Percentiles rank a stretch among this genome's conserved stretches.
phyloP scores from a whole-genome alignment of 2,797 vertebrate genomes.

The Fistularia commersonii region DNA sequence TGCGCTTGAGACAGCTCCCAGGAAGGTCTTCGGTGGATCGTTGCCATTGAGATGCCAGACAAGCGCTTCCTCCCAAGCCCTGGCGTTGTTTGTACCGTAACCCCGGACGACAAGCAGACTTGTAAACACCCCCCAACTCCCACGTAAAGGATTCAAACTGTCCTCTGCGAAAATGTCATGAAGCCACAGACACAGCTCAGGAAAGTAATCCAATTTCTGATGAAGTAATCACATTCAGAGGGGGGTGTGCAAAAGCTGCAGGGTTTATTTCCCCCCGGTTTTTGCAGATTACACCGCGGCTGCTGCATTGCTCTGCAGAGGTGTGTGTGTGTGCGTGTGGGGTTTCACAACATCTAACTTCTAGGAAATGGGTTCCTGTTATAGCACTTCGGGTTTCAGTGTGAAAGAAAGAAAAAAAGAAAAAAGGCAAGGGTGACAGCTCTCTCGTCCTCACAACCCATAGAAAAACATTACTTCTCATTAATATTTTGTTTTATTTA shows the following conservation, averaged over 20 bases:
- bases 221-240: too few species aligned
- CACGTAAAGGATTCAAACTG: conserved; percentile 59
- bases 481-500: too few species aligned
- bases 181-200: conserved; percentile 7
- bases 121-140: too few species aligned
- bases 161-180: conserved; percentile 46
- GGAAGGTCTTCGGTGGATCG: conserved; percentile 48
- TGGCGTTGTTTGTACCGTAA: conserved; percentile 63
- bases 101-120: conserved; percentile 43
- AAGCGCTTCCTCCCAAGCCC: conserved; percentile 62
- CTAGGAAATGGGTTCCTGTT: conserved; percentile 52
- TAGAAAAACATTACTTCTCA: conserved; percentile 20
- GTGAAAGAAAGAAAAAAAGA: conserved; percentile 12
- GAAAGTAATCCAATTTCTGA: too few species aligned
- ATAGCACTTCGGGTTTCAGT: conserved; percentile 16
- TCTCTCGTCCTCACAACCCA: neutral
- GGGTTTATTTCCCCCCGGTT: too few species aligned
- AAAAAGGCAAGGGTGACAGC: too few species aligned
- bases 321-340: too few species aligned
- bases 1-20: conserved; percentile 39
- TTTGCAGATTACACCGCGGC: conserved; percentile 1
- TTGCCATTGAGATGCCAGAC: conserved; percentile 61
- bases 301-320: conserved; percentile 14
- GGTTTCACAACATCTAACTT: conserved; percentile 29
- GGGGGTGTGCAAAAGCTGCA: too few species aligned